Conservation (phyloP, 2,888 invertebrate genomes). For the Sympetrum striolatum region DNA sequence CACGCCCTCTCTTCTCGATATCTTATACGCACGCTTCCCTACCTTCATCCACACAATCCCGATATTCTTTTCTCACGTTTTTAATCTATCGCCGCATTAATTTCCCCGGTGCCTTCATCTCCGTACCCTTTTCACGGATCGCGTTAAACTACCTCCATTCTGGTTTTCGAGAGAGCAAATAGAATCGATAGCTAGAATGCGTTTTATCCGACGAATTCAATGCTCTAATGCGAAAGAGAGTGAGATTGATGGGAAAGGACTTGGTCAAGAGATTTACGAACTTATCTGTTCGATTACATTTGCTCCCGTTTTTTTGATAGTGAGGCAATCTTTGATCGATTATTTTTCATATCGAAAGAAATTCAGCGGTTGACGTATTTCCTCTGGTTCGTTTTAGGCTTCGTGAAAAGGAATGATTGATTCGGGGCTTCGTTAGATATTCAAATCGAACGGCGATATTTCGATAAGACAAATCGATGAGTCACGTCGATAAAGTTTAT, state of each 20-base stretch:
- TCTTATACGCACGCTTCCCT: background rate
- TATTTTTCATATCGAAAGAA: too few species aligned
- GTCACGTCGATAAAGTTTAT: too few species aligned
- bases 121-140: background rate
- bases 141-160: background rate
- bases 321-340: too few species aligned
- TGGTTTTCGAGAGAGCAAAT: background rate
- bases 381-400: too few species aligned
- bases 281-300: background rate
- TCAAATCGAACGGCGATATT: too few species aligned
- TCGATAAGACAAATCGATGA: too few species aligned
- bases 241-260: background rate
- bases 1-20: background rate
- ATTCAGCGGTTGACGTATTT: too few species aligned
- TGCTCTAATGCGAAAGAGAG: background rate
- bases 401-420: too few species aligned
- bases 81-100: background rate
- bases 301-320: background rate
- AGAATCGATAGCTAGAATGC: too few species aligned
- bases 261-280: background rate
- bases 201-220: background rate
- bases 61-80: background rate
- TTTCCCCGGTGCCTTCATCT: background rate
- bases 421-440: too few species aligned
- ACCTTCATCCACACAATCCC: background rate